Evolutionary conservation across 2,888 invertebrate genomes (phyloP).

Genomic region (Salpingus planirostris): DNA sequence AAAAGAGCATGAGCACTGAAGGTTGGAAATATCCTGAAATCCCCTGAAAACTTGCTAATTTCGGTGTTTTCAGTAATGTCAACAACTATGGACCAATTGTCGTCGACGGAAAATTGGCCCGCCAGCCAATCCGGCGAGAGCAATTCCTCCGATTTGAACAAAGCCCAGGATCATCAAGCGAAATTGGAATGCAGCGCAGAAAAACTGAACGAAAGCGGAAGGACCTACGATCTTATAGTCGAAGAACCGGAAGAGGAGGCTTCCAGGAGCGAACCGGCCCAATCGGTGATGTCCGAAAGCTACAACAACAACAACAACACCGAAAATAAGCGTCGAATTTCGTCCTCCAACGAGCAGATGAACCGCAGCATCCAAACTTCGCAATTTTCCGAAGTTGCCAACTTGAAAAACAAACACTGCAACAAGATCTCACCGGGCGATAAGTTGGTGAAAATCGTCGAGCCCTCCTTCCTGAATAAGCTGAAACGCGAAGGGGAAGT

Average conservation of each 20-base stretch:
- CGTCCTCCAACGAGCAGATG: conserved; percentile 42
- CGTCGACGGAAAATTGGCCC: conserved; percentile 67
- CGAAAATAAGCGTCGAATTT: conserved; percentile 11
- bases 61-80: conserved; percentile 40
- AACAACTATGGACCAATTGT: conserved; percentile 65
- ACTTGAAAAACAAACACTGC: conserved; percentile 26
- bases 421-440: conserved; percentile 26
- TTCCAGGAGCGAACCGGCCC: conserved; percentile 45
- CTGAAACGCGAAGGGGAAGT: conserved; percentile 45
- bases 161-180: conserved; percentile 15
- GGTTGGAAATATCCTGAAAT: conserved; percentile 44
- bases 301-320: conserved; percentile 48
- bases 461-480: conserved; percentile 62
- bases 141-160: conserved; percentile 47
- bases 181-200: conserved; percentile 36
- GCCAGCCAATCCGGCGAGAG: conserved; percentile 52
- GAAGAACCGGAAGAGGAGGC: conserved; percentile 48
- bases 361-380: conserved; percentile 73
- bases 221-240: conserved; percentile 45
- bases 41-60: background rate
- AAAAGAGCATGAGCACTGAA: conserved; percentile 75
- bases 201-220: too few species aligned
- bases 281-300: conserved; percentile 34
- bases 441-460: conserved; percentile 53
- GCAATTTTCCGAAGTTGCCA: conserved; percentile 38